Conservation (phyloP, 92 coral and sea anemone species). For the Bergia puertoricense region DNA sequence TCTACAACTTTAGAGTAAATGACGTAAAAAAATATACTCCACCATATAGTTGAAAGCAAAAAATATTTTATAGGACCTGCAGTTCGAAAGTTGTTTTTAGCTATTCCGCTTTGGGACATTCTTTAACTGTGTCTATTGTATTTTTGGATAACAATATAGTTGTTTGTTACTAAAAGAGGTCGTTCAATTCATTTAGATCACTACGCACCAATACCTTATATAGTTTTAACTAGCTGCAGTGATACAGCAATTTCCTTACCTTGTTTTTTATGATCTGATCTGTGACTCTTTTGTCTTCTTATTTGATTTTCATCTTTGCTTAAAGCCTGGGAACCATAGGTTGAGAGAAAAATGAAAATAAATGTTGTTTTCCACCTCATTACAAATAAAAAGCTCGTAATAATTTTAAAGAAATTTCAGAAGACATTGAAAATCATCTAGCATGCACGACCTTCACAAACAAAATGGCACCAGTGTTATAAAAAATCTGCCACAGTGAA, state of each 20-base stretch:
- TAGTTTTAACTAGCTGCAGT: not conserved
- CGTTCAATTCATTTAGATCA: not conserved
- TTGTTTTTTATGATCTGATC: not conserved
- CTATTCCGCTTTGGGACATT: not conserved
- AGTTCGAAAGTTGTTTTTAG: not conserved
- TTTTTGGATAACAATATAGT: not conserved
- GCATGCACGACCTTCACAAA: not conserved
- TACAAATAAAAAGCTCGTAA: not conserved
- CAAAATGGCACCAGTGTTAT: not conserved
- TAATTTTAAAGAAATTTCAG: not conserved
- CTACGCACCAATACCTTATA: not conserved
- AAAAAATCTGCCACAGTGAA: not conserved
- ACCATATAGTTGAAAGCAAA: no score
- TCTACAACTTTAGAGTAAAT: not conserved
- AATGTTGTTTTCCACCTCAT: not conserved
- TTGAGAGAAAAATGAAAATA: not conserved
- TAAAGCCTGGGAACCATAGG: not conserved
- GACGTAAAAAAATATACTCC: not conserved
- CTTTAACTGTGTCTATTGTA: not conserved
- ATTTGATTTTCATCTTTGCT: not conserved
- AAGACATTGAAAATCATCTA: not conserved
- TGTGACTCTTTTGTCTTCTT: not conserved
- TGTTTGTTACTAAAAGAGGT: not conserved
- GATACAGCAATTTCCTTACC: not conserved
- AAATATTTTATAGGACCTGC: not conserved